Percentiles rank a stretch among this genome's conserved stretches.
Evolutionary conservation across 2,888 invertebrate genomes (phyloP).

Genomic region (Lepidochitona cinerea): DNA sequence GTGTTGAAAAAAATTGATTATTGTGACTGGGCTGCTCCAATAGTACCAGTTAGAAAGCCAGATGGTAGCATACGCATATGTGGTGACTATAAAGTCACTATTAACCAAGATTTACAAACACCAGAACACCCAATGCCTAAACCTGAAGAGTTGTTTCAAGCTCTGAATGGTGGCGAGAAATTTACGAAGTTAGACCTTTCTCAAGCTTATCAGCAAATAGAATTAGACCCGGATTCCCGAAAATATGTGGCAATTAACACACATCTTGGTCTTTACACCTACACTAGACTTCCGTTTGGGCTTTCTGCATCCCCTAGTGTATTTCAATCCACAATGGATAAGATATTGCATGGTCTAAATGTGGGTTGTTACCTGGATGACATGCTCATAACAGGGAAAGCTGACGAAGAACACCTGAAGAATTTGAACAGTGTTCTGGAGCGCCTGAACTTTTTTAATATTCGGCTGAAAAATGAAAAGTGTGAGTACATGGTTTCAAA

Average conservation of each 20-base stretch:
- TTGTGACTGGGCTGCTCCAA: slow-evolving; percentile 26
- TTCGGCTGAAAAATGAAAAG: slow-evolving; percentile 34
- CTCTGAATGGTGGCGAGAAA: slow-evolving; percentile 14
- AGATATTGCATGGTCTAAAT: slow-evolving; percentile 25
- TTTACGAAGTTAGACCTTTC: slow-evolving; percentile 38
- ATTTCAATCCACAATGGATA: slow-evolving; percentile 39
- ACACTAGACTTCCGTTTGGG: slow-evolving; percentile 31
- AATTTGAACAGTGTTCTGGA: slow-evolving; percentile 22
- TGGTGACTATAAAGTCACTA: slow-evolving; percentile 31
- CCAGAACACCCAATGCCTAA: slow-evolving; percentile 31
- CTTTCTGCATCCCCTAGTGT: slow-evolving; percentile 29
- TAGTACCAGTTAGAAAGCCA: slow-evolving; percentile 29
- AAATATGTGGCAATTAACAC: slow-evolving; percentile 36
- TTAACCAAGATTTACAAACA: slow-evolving; percentile 19
- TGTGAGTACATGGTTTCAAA: slow-evolving; percentile 38
- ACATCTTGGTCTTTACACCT: slow-evolving; percentile 31
- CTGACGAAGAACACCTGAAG: slow-evolving; percentile 22
- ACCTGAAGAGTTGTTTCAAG: slow-evolving; percentile 24
- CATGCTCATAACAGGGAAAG: slow-evolving; percentile 24
- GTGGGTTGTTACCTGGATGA: slow-evolving; percentile 37
- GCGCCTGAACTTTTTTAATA: slow-evolving; percentile 24
- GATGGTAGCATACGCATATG: slow-evolving; percentile 25
- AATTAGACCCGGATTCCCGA: slow-evolving; percentile 28
- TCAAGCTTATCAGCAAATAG: slow-evolving; percentile 35
- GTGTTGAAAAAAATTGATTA: slow-evolving; percentile 1